Evolutionary conservation across 2,113 vertebrate genomes (phyloP).

Genomic region (Melanotaenia duboulayi): DNA sequence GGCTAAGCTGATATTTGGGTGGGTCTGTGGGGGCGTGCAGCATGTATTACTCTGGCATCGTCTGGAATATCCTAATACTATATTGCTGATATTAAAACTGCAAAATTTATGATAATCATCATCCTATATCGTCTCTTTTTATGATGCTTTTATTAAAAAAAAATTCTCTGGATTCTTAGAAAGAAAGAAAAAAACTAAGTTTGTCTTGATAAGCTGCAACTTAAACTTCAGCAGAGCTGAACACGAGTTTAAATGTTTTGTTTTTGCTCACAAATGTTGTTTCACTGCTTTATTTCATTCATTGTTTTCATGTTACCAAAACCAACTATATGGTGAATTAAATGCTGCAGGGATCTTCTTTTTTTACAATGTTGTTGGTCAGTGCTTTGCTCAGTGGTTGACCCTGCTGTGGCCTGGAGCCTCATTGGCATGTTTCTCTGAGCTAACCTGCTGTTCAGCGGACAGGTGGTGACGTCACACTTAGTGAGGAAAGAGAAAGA

Average conservation of each 20-base stretch:
- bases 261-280: too few relatives aligned
- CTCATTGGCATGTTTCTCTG: slow-evolving; percentile 49
- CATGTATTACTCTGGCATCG: neutral
- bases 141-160: neutral
- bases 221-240: too few relatives aligned
- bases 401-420: slow-evolving; percentile 51
- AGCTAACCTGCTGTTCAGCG: slow-evolving; percentile 42
- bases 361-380: slow-evolving; percentile 15
- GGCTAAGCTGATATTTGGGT: slow-evolving; percentile 11
- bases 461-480: slow-evolving; percentile 54
- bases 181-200: too few relatives aligned
- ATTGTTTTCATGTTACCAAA: too few relatives aligned
- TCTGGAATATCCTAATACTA: neutral
- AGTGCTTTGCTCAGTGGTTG: slow-evolving; percentile 31
- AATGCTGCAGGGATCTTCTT: slow-evolving; percentile 28
- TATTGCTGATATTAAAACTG: neutral
- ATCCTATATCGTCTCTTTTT: neutral
- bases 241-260: too few relatives aligned
- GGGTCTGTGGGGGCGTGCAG: too few relatives aligned
- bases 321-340: slow-evolving; percentile 2
- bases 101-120: neutral
- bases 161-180: too few relatives aligned
- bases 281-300: too few relatives aligned
- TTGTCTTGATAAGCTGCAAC: too few relatives aligned
- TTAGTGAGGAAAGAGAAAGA: neutral